Conservation (phyloP, 1,140 invertebrate species). For the Drosophila sp. region DNA sequence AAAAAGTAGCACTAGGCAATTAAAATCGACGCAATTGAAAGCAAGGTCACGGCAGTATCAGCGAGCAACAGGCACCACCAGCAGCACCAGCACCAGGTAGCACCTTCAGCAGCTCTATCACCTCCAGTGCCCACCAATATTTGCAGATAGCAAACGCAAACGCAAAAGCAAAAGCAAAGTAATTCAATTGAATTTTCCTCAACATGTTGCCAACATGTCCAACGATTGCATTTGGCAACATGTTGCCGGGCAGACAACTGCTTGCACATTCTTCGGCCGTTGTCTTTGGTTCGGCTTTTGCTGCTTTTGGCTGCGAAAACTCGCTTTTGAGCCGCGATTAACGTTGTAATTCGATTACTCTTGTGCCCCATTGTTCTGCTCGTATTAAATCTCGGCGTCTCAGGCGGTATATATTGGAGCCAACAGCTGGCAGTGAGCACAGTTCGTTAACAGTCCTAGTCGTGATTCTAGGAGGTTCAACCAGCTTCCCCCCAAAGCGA, state of each 20-base stretch:
- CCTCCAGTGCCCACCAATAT: background rate
- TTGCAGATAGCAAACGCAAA: slow-evolving; percentile 50
- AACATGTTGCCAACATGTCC: slow-evolving; percentile 39
- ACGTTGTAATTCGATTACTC: slow-evolving; percentile 78
- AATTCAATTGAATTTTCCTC: slow-evolving; percentile 8
- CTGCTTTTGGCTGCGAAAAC: slow-evolving; percentile 57
- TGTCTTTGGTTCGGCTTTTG: slow-evolving; percentile 55
- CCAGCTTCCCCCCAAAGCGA: slow-evolving; percentile 63
- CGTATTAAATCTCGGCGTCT: slow-evolving; percentile 55
- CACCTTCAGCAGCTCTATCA: background rate
- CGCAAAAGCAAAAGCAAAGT: slow-evolving; percentile 26
- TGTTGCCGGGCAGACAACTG: slow-evolving; percentile 27
- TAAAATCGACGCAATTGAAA: slow-evolving; percentile 65
- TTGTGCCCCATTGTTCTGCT: slow-evolving; percentile 72
- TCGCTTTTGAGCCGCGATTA: slow-evolving; percentile 73
- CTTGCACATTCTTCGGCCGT: slow-evolving; percentile 44
- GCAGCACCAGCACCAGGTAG: background rate
- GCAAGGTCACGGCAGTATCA: slow-evolving; percentile 69
- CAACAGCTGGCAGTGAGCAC: slow-evolving; percentile 70
- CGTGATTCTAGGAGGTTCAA: slow-evolving; percentile 83
- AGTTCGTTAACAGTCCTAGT: slow-evolving; percentile 83
- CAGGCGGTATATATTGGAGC: slow-evolving; percentile 80
- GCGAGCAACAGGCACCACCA: slow-evolving; percentile 18
- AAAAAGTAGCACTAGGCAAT: slow-evolving; percentile 39
- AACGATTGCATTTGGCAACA: slow-evolving; percentile 44